These are phyloP conservation scores for Seriola quinqueradiata DNA, from an alignment of 2,113 vertebrate species.

Conservation along the genomic window DNA sequence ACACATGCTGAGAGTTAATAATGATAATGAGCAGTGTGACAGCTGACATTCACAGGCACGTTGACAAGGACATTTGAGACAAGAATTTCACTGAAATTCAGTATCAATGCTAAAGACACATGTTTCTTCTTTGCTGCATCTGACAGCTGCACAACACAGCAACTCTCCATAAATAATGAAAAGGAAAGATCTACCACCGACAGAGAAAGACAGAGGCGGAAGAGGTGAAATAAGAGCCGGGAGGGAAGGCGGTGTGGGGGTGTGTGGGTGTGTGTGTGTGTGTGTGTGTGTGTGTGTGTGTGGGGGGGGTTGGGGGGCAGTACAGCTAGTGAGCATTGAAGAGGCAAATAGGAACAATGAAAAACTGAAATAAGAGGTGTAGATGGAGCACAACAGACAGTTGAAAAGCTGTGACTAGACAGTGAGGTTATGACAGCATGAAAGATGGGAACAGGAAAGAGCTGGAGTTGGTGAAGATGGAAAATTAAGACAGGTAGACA, in stretches of 20 bases:
- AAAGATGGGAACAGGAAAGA: slow-evolving; percentile 2
- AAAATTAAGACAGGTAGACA: not conserved
- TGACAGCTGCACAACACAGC: slow-evolving; percentile 47
- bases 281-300: no score
- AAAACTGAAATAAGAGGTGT: slow-evolving; percentile 25
- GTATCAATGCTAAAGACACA: slow-evolving; percentile 9
- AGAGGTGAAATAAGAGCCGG: slow-evolving; percentile 28
- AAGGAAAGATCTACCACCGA: slow-evolving; percentile 35
- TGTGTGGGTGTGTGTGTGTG: no score
- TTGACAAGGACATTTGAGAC: slow-evolving; percentile 6
- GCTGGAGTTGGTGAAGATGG: not conserved
- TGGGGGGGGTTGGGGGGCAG: not conserved
- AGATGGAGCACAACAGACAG: not conserved
- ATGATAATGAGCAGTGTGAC: not conserved
- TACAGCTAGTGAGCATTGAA: not conserved
- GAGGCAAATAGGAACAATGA: slow-evolving; percentile 19
- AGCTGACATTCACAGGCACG: slow-evolving; percentile 23
- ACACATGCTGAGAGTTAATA: not conserved
- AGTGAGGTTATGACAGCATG: not conserved
- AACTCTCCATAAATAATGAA: slow-evolving; percentile 72
- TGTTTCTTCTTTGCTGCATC: slow-evolving; percentile 38
- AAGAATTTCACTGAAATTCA: slow-evolving; percentile 6
- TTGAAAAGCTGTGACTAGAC: slow-evolving; percentile 11
- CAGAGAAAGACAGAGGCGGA: slow-evolving; percentile 24
- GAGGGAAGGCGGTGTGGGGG: no score